Percentiles rank a stretch among this genome's conserved stretches.
Evolutionary conservation across 2,113 vertebrate species (phyloP).

Genomic region (Microtus ochrogaster): DNA sequence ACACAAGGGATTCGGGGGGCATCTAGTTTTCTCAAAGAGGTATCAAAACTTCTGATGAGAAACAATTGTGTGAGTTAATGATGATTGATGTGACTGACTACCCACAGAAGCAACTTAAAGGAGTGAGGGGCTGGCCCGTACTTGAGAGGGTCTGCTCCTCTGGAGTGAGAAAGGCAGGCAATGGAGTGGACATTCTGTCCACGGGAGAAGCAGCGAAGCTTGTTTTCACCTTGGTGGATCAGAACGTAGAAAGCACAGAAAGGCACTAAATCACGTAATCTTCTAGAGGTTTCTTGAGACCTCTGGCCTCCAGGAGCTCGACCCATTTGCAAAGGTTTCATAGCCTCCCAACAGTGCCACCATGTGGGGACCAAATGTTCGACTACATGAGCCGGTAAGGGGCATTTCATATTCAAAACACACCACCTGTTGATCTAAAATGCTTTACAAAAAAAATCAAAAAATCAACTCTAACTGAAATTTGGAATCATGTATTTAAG

Average conservation of each 20-base stretch:
- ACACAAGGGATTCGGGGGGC: not conserved
- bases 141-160: not conserved
- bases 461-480: not conserved
- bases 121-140: too few species aligned
- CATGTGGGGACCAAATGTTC: not conserved
- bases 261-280: not conserved
- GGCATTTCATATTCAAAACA: not conserved
- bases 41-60: not conserved
- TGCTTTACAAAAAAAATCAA: not conserved
- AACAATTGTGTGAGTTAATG: not conserved
- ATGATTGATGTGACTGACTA: not conserved
- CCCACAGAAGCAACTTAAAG: not conserved
- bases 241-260: not conserved
- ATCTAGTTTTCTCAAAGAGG: conserved; percentile 27
- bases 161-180: too few species aligned
- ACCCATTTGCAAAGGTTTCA: not conserved
- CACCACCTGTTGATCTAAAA: not conserved
- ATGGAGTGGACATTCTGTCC: too few species aligned
- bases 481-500: not conserved
- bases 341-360: not conserved
- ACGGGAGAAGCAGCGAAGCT: not conserved
- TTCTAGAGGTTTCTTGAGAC: not conserved
- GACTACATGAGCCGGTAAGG: not conserved
- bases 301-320: not conserved
- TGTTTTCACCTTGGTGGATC: too few species aligned